These are phyloP conservation scores for Glaucomys volans DNA, from an alignment of 2,113 vertebrate species.

Conservation along the genomic window DNA sequence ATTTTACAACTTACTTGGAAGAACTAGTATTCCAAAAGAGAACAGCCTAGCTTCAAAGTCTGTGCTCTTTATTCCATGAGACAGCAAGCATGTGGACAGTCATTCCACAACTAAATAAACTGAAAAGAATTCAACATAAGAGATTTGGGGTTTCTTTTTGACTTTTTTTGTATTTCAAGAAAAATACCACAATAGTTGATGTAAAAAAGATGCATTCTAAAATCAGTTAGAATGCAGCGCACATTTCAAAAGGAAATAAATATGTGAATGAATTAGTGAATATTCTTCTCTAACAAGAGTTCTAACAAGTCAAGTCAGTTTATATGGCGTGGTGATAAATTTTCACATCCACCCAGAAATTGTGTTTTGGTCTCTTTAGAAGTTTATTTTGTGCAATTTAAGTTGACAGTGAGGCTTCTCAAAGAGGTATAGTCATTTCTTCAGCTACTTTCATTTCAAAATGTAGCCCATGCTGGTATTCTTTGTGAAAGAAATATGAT, in stretches of 20 bases:
- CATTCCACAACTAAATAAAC: background rate
- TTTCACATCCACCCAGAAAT: constrained; percentile 59
- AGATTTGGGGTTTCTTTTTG: background rate
- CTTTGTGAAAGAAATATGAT: constrained; percentile 49
- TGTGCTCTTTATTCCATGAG: background rate
- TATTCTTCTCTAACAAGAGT: background rate
- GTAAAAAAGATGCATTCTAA: background rate
- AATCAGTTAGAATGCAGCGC: background rate
- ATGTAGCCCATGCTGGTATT: constrained; percentile 25
- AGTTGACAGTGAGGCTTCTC: constrained; percentile 60
- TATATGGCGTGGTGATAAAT: background rate
- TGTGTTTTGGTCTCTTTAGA: constrained; percentile 57
- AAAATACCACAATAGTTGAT: background rate
- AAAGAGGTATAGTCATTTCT: constrained; percentile 60
- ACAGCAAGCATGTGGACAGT: background rate
- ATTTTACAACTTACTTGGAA: background rate
- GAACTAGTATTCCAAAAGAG: background rate
- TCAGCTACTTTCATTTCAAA: constrained; percentile 67
- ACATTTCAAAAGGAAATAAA: background rate
- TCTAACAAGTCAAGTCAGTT: constrained; percentile 40
- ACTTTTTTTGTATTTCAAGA: background rate
- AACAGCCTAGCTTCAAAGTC: background rate
- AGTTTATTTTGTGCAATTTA: constrained; percentile 57
- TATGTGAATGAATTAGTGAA: background rate
- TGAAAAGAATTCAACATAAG: background rate